Evolutionary conservation across 2,797 vertebrate species (phyloP).

Genomic region (Acridotheres tristis): DNA sequence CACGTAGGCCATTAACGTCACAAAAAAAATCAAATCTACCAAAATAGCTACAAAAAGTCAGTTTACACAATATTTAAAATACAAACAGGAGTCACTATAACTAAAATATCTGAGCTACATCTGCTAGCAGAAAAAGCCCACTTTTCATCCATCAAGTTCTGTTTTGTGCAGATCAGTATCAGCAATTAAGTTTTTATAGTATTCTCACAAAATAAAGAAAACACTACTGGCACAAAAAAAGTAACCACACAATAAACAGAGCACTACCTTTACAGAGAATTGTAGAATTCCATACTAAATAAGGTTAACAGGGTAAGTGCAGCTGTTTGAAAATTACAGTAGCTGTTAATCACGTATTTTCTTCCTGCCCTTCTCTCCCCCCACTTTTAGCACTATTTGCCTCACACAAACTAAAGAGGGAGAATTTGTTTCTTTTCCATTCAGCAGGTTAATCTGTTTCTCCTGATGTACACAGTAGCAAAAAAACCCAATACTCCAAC

Average conservation of each 20-base stretch:
- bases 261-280: background rate
- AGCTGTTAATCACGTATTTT: background rate
- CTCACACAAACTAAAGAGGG: background rate
- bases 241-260: background rate
- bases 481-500: background rate
- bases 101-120: background rate
- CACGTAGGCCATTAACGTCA: accelerated
- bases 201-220: background rate
- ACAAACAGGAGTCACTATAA: background rate
- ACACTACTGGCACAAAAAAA: background rate
- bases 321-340: background rate
- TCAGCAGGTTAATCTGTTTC: background rate
- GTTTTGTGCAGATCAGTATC: background rate
- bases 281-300: background rate
- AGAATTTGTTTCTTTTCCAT: background rate
- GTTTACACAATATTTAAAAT: background rate
- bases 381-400: background rate
- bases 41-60: background rate
- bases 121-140: background rate
- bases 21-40: background rate
- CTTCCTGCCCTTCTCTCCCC: background rate
- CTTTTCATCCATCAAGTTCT: background rate
- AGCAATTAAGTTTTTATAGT: background rate
- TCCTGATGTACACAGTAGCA: background rate
- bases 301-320: background rate